Conservation (phyloP, 1,140 invertebrate species). For the Brachionus rotundiformis region DNA sequence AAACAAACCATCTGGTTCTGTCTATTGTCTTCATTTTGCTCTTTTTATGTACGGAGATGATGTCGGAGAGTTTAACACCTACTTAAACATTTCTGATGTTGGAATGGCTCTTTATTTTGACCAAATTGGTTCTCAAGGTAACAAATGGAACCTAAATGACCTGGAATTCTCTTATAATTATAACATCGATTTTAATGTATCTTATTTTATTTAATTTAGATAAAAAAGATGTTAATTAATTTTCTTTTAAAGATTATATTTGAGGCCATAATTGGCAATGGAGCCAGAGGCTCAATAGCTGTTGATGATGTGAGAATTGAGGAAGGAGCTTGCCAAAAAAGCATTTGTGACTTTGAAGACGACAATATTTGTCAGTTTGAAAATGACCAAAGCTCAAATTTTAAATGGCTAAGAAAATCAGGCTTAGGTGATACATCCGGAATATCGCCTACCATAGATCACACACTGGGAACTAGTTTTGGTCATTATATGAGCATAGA, state of each 20-base stretch:
- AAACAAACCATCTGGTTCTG: neutral
- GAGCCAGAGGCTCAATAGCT: constrained; percentile 54
- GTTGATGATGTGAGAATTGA: constrained; percentile 58
- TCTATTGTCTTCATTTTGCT: constrained; percentile 8
- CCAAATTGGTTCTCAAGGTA: neutral
- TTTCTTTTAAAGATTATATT: neutral
- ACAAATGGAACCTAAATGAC: constrained; percentile 8
- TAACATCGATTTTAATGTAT: constrained; percentile 10
- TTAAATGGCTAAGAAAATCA: constrained; percentile 24
- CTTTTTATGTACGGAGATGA: constrained; percentile 49
- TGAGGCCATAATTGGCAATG: constrained; percentile 16
- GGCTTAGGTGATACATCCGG: neutral
- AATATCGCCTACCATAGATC: constrained; percentile 17
- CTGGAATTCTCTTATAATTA: neutral
- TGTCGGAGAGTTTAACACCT: constrained; percentile 12
- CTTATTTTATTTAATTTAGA: neutral
- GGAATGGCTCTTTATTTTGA: neutral
- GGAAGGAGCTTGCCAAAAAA: constrained; percentile 55
- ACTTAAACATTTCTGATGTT: neutral
- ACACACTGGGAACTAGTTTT: neutral
- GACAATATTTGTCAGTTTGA: constrained; percentile 10
- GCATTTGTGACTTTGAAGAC: constrained; percentile 52
- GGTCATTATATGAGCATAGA: constrained; percentile 58
- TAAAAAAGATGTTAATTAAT: neutral
- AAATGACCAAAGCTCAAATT: neutral